A percentile compares a stretch with the other conserved stretches of the same genome.
Conservation (phyloP, 2,113 vertebrate species). For the Onychorhynchus coronatus region DNA sequence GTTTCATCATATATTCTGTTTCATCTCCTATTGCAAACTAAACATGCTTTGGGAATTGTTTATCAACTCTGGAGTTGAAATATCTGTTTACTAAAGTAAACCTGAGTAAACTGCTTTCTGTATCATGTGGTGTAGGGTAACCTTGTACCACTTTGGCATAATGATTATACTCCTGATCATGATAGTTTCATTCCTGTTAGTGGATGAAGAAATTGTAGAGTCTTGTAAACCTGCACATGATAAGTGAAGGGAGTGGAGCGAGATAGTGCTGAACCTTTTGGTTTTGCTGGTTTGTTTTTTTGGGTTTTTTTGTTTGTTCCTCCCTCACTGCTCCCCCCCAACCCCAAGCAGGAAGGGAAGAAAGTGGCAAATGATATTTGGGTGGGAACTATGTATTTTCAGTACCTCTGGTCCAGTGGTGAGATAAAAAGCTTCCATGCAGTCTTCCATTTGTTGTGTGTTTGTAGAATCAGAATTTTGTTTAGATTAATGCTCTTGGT, state of each 20-base stretch:
- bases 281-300: neutral
- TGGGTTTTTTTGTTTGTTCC: neutral
- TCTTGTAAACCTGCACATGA: neutral
- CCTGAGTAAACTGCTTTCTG: neutral
- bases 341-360: neutral
- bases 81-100: neutral
- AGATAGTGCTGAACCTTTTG: neutral
- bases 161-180: neutral
- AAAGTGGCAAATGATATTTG: neutral
- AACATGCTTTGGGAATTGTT: neutral
- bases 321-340: too few relatives aligned
- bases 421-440: neutral
- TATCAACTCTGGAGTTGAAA: neutral
- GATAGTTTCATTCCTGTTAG: neutral
- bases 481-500: neutral
- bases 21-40: neutral
- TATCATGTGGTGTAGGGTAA: neutral
- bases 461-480: neutral
- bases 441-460: neutral
- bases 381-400: neutral
- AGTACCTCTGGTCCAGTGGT: neutral
- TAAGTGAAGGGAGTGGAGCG: neutral
- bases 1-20: too few relatives aligned
- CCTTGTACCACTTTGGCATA: accelerated
- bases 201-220: neutral